Percentiles rank a stretch among this genome's conserved stretches.
These are phyloP conservation scores for Falco rusticolus DNA, from an alignment of 2,797 vertebrate genomes.

Conservation along the genomic window DNA sequence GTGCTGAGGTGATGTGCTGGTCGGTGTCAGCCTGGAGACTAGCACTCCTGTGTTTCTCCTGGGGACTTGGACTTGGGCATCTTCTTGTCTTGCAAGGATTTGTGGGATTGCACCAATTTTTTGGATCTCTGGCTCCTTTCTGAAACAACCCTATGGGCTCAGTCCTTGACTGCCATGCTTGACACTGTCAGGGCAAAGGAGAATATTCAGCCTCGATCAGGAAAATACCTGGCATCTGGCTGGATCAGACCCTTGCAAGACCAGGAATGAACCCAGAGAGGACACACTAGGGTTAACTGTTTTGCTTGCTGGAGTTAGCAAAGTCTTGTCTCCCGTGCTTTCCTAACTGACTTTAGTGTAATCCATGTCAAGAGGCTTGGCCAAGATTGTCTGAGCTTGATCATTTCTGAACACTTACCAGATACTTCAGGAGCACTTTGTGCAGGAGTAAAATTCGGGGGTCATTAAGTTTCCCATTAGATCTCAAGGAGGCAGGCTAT, in stretches of 20 bases:
- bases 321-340: background rate
- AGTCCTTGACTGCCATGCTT: background rate
- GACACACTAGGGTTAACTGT: background rate
- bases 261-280: too few species aligned
- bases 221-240: background rate
- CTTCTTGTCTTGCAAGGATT: background rate
- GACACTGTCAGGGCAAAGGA: background rate
- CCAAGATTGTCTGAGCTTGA: slow-evolving; percentile 15
- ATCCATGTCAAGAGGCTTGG: slow-evolving; percentile 6
- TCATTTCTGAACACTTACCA: slow-evolving; percentile 20
- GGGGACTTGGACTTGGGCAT: background rate
- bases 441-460: slow-evolving; percentile 42
- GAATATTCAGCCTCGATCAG: background rate
- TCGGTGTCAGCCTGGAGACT: background rate
- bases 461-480: slow-evolving; percentile 59
- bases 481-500: slow-evolving; percentile 40
- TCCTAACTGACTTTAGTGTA: background rate
- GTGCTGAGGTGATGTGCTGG: background rate
- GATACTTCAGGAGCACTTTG: slow-evolving; percentile 55
- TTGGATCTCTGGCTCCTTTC: background rate
- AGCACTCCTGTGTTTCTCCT: background rate
- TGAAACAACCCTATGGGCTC: background rate
- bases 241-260: background rate
- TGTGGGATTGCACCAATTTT: background rate
- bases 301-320: background rate